Evolutionary conservation across 37 sponge, comb jelly and placozoan species (phyloP).

Genomic region (Crambe crambe): DNA sequence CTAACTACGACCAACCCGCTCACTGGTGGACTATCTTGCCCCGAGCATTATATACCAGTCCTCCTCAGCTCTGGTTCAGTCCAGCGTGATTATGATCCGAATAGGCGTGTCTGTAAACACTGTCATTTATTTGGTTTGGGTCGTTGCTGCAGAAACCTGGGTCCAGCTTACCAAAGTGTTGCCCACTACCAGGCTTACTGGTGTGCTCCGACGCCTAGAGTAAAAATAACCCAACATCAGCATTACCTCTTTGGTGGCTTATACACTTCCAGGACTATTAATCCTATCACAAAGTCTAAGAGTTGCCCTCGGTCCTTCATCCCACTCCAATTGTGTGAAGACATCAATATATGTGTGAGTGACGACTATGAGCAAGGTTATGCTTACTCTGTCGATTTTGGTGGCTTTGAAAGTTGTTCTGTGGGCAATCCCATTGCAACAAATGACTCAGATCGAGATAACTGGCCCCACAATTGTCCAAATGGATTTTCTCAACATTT

Average conservation of each 20-base stretch:
- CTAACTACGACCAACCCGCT: slow-evolving; percentile 40
- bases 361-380: slow-evolving; percentile 49
- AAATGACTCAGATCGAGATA: background rate
- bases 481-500: slow-evolving; percentile 36
- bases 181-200: slow-evolving; percentile 53
- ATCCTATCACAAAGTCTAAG: slow-evolving; percentile 57
- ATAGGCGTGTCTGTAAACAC: slow-evolving; percentile 24
- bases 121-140: slow-evolving; percentile 15
- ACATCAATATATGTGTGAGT: slow-evolving; percentile 50
- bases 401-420: slow-evolving; percentile 67
- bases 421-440: slow-evolving; percentile 65
- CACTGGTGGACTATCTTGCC: slow-evolving; percentile 51
- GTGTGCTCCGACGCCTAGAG: slow-evolving; percentile 35
- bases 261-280: slow-evolving; percentile 43
- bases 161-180: slow-evolving; percentile 5
- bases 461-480: slow-evolving; percentile 58
- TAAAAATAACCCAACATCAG: background rate
- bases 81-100: background rate
- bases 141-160: slow-evolving; percentile 19
- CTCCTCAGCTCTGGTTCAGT: slow-evolving; percentile 34
- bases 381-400: slow-evolving; percentile 52
- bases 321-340: slow-evolving; percentile 33
- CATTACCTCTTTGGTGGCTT: slow-evolving; percentile 79
- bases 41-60: slow-evolving; percentile 27
- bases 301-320: slow-evolving; percentile 59